Percentiles rank a stretch among this genome's conserved stretches.
These are phyloP conservation scores for Bos javanicus DNA, from an alignment of 2,113 vertebrate species.

Conservation along the genomic window DNA sequence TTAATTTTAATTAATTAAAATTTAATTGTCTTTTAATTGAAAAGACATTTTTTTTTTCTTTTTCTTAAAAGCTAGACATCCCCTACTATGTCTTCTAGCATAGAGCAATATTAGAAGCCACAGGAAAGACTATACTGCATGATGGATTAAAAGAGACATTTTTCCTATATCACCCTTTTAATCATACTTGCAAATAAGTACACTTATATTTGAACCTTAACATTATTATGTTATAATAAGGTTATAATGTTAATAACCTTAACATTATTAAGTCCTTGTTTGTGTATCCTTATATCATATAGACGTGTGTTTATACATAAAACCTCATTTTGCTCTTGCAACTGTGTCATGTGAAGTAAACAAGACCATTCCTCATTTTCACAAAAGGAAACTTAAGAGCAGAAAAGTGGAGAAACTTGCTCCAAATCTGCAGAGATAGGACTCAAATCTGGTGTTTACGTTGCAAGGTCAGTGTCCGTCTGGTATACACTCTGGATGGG, in stretches of 20 bases:
- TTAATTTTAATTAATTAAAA: no score
- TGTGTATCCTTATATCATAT: neutral
- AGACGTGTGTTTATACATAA: neutral
- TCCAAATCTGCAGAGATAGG: neutral
- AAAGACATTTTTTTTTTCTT: neutral
- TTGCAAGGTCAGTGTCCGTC: neutral
- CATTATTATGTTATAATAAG: no score
- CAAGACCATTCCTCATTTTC: neutral
- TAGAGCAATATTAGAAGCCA: neutral
- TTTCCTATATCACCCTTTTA: conserved; percentile 11
- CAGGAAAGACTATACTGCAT: neutral
- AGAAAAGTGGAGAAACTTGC: neutral
- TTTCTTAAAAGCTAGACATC: neutral
- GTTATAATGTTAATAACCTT: no score
- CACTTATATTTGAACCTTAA: neutral
- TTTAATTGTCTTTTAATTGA: neutral
- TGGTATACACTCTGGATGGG: neutral
- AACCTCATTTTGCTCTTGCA: neutral
- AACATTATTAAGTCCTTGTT: neutral
- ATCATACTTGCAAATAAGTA: neutral
- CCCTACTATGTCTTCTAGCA: neutral
- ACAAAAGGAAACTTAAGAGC: neutral
- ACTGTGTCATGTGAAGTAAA: neutral
- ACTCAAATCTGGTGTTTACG: neutral
- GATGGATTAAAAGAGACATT: neutral